These are phyloP conservation scores for Drosophila seclusa DNA, from an alignment of 2,888 invertebrate species.

Conservation along the genomic window DNA sequence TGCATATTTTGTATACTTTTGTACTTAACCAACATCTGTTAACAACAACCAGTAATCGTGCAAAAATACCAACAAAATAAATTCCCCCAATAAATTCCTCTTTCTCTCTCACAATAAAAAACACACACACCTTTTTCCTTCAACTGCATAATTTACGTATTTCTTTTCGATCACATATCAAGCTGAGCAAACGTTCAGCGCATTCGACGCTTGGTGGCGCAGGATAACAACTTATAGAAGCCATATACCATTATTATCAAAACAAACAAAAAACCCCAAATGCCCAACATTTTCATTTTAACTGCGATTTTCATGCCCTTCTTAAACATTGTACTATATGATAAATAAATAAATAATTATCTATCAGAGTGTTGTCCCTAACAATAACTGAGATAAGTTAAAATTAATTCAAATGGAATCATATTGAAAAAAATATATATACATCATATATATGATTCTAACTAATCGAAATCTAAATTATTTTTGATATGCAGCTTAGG, in stretches of 20 bases:
- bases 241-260: conserved; percentile 27
- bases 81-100: not conserved
- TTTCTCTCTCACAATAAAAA: conserved; percentile 4
- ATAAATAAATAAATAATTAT: conserved; percentile 2
- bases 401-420: not conserved
- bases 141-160: conserved; percentile 20
- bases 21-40: not conserved
- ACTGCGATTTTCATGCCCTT: conserved; percentile 50
- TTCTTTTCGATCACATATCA: conserved; percentile 44
- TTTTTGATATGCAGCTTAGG: not conserved
- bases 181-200: conserved; percentile 59
- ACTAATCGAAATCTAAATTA: not conserved
- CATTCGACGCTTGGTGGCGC: conserved; percentile 63
- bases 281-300: conserved; percentile 42
- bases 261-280: conserved; percentile 13
- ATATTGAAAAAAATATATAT: not conserved
- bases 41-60: conserved; percentile 15
- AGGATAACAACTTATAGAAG: conserved; percentile 36
- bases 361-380: conserved; percentile 14
- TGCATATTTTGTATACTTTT: conserved; percentile 5
- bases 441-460: not conserved
- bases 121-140: conserved; percentile 20
- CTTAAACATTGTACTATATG: conserved; percentile 6
- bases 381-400: not conserved
- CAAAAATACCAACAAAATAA: conserved; percentile 3